These are phyloP conservation scores for Rotaria socialis DNA, from an alignment of 2,888 invertebrate genomes.

Conservation along the genomic window DNA sequence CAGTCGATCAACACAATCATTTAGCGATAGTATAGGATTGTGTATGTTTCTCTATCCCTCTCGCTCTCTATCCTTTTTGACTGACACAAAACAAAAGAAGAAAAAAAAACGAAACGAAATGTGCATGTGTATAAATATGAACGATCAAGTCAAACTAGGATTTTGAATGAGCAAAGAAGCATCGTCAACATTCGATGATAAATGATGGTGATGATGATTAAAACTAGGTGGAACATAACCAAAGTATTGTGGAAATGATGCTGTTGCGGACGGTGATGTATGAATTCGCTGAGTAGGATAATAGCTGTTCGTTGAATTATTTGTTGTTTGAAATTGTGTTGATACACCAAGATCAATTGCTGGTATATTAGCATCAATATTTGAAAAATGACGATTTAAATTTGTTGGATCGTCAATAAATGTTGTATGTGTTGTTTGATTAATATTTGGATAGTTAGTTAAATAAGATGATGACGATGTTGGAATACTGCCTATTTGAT, in stretches of 20 bases:
- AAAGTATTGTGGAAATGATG: conserved; percentile 4
- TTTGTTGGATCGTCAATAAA: background rate
- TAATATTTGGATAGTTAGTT: background rate
- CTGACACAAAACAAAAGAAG: background rate
- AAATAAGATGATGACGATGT: background rate
- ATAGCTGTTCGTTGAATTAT: background rate
- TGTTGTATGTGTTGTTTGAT: background rate
- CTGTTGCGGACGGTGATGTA: background rate
- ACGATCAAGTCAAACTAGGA: conserved; percentile 33
- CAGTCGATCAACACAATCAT: background rate
- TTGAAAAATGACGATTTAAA: background rate
- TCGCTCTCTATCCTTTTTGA: background rate
- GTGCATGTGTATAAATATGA: conserved; percentile 16
- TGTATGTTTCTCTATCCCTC: background rate
- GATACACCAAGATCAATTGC: background rate
- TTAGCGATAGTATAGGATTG: too few species aligned
- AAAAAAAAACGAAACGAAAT: background rate
- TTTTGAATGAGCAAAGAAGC: conserved; percentile 16
- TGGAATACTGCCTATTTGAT: background rate
- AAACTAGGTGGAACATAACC: background rate
- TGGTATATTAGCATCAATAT: background rate
- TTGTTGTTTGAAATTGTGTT: conserved; percentile 14
- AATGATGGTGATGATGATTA: conserved; percentile 30
- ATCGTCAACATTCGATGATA: conserved; percentile 7
- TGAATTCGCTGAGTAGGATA: background rate